Base-by-base conservation (phyloP, 2,797 vertebrate species). In the Sebastes oblongus region DNA sequence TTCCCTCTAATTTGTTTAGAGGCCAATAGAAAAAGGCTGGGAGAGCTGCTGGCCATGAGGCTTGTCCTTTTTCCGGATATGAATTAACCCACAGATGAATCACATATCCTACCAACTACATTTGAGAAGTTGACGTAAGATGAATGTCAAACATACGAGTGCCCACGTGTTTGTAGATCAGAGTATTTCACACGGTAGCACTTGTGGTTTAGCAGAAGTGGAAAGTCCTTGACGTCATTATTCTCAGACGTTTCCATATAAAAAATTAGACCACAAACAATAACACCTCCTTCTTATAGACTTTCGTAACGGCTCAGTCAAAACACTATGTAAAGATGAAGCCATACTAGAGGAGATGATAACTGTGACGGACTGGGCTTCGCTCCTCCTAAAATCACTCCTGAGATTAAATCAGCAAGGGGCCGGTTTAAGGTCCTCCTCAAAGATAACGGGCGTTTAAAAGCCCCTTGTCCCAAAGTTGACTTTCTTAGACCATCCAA, bases 1-100 rank as follows among this genome's bases (percentile, higher is more conserved):
- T 89, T 94, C 80, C 76, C 88, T 92, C 92, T 96, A 96, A 96
- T 97, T 94, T 96, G 95, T 95, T 93, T 94, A 94, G 91, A 92
- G 90, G 87, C 82, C 82, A 81, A 78, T 60, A 86, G 72, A 88
- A 91, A 39, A 87, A 82, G 85, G 73, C 90, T 89, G 83, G 86
- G 66, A 88, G 81, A 77, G 86, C 87, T 85, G 75, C 90, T 91
- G 93, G 90, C 90, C 90, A 91, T 81, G 91, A 93, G 87, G 88
- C 88, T 89, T 84, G 88, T 90, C 72, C 87, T 88, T 91, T 91
- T 80, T 93, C 93, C 93, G 89, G 89, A 93, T 91, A 89, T 93
- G 91, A 93, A 95, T 94, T 91, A 95, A 94, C 82, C 84, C 84
- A 4, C 71, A 42, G 88, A 88, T 84, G 90, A 78, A 81, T 72